Evolutionary conservation across 2,888 invertebrate species (phyloP).

Genomic region (Cyclophora albipunctata): DNA sequence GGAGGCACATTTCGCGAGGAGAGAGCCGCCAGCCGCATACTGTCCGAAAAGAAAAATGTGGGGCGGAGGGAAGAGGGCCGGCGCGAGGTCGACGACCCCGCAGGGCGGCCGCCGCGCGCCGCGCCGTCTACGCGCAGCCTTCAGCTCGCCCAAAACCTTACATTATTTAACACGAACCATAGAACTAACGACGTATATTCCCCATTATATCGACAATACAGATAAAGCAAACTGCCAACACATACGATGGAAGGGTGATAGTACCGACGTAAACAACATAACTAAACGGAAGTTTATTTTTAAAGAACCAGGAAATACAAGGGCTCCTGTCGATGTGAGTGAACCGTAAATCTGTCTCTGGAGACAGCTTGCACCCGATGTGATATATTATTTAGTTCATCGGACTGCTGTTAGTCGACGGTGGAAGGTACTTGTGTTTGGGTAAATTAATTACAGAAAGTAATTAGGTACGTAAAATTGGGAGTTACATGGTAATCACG

Average conservation of each 20-base stretch:
- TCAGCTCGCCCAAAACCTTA: slow-evolving; percentile 47
- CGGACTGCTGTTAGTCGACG: slow-evolving; percentile 16
- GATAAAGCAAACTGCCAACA: slow-evolving; percentile 21
- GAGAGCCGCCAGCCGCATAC: slow-evolving; percentile 42
- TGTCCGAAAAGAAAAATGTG: slow-evolving; percentile 71
- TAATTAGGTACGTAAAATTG: too few species aligned
- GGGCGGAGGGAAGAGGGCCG: slow-evolving; percentile 42
- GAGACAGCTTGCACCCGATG: slow-evolving; percentile 41
- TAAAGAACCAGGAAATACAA: slow-evolving; percentile 33
- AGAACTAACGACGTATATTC: slow-evolving; percentile 43
- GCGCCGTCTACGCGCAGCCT: slow-evolving; percentile 29
- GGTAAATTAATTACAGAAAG: too few species aligned
- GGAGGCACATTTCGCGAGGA: slow-evolving; percentile 54
- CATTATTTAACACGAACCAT: slow-evolving; percentile 50
- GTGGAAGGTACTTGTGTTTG: too few species aligned
- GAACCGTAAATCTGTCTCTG: slow-evolving; percentile 50
- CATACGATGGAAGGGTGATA: slow-evolving; percentile 17
- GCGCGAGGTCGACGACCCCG: slow-evolving; percentile 56
- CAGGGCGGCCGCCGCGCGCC: slow-evolving; percentile 26
- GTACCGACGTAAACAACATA: slow-evolving; percentile 17
- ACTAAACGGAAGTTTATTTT: slow-evolving; percentile 32
- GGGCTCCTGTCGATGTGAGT: slow-evolving; percentile 32
- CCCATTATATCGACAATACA: slow-evolving; percentile 29
- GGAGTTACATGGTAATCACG: too few species aligned
- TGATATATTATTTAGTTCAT: slow-evolving; percentile 55